Percentiles rank a stretch among this genome's conserved stretches.
Conservation (phyloP, 2,888 invertebrate species). For the Aquatica leii region DNA sequence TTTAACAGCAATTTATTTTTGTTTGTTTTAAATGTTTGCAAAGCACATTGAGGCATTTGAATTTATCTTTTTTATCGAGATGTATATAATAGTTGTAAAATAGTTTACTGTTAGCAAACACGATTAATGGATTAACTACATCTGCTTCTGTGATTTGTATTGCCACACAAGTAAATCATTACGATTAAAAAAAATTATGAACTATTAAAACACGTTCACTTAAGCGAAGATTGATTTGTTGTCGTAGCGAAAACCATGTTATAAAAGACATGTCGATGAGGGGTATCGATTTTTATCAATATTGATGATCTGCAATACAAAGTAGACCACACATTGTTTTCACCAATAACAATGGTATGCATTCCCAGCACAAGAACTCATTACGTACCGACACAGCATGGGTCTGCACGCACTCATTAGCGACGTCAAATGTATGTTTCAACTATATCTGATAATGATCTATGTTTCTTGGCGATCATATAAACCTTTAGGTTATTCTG, state of each 20-base stretch:
- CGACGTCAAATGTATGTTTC: constrained; percentile 53
- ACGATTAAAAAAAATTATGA: background rate
- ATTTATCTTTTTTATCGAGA: too few relatives aligned
- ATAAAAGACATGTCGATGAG: constrained; percentile 20
- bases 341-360: constrained; percentile 51
- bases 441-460: constrained; percentile 29
- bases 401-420: constrained; percentile 59
- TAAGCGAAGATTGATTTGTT: constrained; percentile 17
- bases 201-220: constrained; percentile 5
- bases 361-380: constrained; percentile 49
- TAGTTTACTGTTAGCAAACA: too few relatives aligned
- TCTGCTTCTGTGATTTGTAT: background rate
- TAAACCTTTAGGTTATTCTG: background rate
- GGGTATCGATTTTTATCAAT: constrained; percentile 34
- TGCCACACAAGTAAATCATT: constrained; percentile 3
- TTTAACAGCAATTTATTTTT: too few relatives aligned
- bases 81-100: too few relatives aligned
- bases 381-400: constrained; percentile 54
- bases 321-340: constrained; percentile 55
- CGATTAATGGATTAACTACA: too few relatives aligned
- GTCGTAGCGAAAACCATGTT: constrained; percentile 12
- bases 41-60: too few relatives aligned
- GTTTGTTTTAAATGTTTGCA: too few relatives aligned
- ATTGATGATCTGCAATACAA: constrained; percentile 43
- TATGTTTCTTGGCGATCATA: constrained; percentile 10